Evolutionary conservation across 1,140 invertebrate genomes (phyloP).

Genomic region (Bombus pascuorum): DNA sequence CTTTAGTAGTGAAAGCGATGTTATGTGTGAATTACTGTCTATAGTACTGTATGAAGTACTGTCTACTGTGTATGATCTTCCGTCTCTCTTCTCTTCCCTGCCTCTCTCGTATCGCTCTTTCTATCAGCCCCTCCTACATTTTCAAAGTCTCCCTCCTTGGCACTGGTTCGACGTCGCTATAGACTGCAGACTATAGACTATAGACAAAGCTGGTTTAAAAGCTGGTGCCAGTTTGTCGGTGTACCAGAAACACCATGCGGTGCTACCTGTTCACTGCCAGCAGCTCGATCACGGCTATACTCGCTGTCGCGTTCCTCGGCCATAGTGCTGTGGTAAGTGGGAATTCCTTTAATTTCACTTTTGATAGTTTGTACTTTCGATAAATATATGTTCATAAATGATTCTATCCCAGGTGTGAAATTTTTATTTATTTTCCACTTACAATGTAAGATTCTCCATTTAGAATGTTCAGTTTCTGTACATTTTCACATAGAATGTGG

Average conservation of each 20-base stretch:
- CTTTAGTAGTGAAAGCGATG: neutral
- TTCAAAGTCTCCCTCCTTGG: slow-evolving; percentile 35
- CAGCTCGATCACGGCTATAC: slow-evolving; percentile 12
- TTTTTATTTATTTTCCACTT: neutral
- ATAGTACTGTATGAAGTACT: no score
- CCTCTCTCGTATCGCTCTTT: neutral
- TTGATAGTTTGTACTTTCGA: no score
- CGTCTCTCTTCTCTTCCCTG: slow-evolving; percentile 28
- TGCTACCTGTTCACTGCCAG: slow-evolving; percentile 43
- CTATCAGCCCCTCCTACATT: slow-evolving; percentile 22
- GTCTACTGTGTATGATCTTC: slow-evolving; percentile 16
- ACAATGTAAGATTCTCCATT: no score
- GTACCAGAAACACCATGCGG: slow-evolving; percentile 55
- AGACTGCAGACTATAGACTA: neutral
- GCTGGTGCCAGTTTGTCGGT: slow-evolving; percentile 16
- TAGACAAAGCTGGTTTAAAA: slow-evolving; percentile 53
- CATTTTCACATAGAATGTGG: neutral
- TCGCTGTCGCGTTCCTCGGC: slow-evolving; percentile 25
- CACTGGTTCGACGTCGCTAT: neutral
- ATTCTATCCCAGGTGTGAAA: neutral
- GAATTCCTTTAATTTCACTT: neutral
- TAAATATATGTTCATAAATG: no score
- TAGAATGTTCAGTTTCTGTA: neutral
- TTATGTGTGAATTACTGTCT: no score
- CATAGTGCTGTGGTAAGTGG: slow-evolving; percentile 37